These are phyloP conservation scores for Bucorvus abyssinicus DNA, from an alignment of 2,797 vertebrate genomes.

Conservation along the genomic window DNA sequence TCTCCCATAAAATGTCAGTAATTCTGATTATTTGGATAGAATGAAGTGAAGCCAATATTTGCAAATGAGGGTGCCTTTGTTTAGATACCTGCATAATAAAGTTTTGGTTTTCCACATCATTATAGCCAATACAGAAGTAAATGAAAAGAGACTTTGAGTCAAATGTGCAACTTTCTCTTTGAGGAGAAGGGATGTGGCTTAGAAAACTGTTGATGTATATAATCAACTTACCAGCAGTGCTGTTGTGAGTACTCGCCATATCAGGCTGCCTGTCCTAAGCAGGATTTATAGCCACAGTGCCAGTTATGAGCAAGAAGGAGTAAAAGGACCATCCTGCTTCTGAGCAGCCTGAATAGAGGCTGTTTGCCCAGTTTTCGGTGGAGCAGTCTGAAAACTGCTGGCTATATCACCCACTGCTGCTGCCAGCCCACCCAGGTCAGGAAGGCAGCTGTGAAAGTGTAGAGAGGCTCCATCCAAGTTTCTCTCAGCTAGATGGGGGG, in stretches of 20 bases:
- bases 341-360: background rate
- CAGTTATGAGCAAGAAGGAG: background rate
- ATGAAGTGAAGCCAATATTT: background rate
- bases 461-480: background rate
- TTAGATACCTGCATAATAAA: background rate
- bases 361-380: background rate
- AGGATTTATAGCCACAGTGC: background rate
- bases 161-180: background rate
- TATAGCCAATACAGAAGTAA: background rate
- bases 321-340: background rate
- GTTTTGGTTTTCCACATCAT: background rate
- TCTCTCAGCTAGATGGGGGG: background rate
- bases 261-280: background rate
- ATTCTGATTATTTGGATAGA: background rate
- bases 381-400: background rate
- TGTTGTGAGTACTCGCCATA: background rate
- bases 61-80: background rate
- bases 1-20: background rate
- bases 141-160: background rate
- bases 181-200: background rate
- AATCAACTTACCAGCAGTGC: background rate
- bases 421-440: background rate
- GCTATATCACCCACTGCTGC: background rate
- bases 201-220: background rate
- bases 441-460: background rate